These are phyloP conservation scores for Telenomus remus DNA, from an alignment of 1,140 invertebrate genomes.

Conservation along the genomic window DNA sequence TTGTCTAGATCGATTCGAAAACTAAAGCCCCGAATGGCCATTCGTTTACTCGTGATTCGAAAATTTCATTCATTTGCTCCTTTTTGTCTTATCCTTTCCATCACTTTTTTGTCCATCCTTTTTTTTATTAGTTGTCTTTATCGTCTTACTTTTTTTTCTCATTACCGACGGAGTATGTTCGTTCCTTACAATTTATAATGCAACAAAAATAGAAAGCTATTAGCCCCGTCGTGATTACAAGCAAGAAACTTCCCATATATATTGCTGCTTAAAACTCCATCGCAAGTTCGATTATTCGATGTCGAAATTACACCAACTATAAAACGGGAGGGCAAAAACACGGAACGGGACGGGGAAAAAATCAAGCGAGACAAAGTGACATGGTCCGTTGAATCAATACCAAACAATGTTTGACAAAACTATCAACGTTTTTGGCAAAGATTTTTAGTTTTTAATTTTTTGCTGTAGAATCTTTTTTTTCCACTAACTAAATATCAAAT, in stretches of 20 bases:
- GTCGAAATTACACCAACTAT: slow-evolving; percentile 45
- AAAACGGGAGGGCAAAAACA: slow-evolving; percentile 18
- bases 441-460: no score
- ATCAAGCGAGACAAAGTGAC: slow-evolving; percentile 11
- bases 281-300: slow-evolving; percentile 53
- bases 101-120: slow-evolving; percentile 2
- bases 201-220: slow-evolving; percentile 55
- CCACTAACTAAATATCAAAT: no score
- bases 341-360: slow-evolving; percentile 4
- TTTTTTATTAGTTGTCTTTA: background rate
- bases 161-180: background rate
- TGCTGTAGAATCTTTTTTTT: no score
- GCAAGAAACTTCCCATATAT: slow-evolving; percentile 55
- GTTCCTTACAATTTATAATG: slow-evolving; percentile 23
- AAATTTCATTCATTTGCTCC: slow-evolving; percentile 7
- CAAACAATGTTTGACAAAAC: slow-evolving; percentile 7
- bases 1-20: slow-evolving; percentile 19
- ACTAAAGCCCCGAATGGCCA: slow-evolving; percentile 5
- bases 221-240: slow-evolving; percentile 45
- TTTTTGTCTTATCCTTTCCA: slow-evolving; percentile 1
- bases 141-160: background rate
- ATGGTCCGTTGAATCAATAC: slow-evolving; percentile 23
- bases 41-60: slow-evolving; percentile 11
- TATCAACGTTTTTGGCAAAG: slow-evolving; percentile 4
- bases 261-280: slow-evolving; percentile 56